Base-by-base conservation (phyloP, 1,140 invertebrate species). In the Zaprionus capensis region DNA sequence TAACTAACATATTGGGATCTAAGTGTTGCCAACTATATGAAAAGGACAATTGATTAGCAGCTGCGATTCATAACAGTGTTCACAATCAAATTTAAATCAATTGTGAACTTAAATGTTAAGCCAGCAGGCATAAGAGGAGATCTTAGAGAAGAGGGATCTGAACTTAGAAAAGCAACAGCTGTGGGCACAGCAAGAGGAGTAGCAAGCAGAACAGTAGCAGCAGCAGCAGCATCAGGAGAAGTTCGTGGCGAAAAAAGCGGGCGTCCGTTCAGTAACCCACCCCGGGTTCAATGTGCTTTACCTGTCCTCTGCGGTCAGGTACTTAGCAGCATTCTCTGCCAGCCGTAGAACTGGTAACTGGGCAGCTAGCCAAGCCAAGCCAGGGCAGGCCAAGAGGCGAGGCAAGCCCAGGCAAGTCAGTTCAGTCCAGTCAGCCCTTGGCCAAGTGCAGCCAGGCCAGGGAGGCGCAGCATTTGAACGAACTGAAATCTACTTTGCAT, bases 221-320 rank as follows among this genome's bases (percentile, higher is more conserved):
- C 20, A 51, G 4, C 46, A 12, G 20, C 11, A 24, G 12, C 46
- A 24, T n/a, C 46, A 20, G 46, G n/a, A 20, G 46, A 51, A 11
- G 46, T 5, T 66, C 22, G 57, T 59, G 38, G 36, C 20, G 34
- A 24, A 57, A 58, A 28, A 44, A 58, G 46, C 46, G 46, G 20
- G 46, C 46, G 46, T 51, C 28, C 63, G 75, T 77, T 71, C 69
- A 72, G 57, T 68, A 71, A 63, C 63, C 64, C 71, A 55, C 22
- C 62, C 36, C 49, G 76, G 69, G 80, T 81, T 79, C 80, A 81
- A 79, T 81, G 76, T 76, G 72, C 80, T 79, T 78, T 79, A 79
- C 66, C 71, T 68, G 67, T 75, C 72, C 72, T 71, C 71, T 26
- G 24, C 36, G 71, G 36, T 59, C 73, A 71, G 69, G 62, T 71